Percentiles rank a stretch among this genome's conserved stretches.
These are phyloP conservation scores for Eulemur mongoz DNA, from an alignment of 2,797 vertebrate genomes.

Conservation along the genomic window DNA sequence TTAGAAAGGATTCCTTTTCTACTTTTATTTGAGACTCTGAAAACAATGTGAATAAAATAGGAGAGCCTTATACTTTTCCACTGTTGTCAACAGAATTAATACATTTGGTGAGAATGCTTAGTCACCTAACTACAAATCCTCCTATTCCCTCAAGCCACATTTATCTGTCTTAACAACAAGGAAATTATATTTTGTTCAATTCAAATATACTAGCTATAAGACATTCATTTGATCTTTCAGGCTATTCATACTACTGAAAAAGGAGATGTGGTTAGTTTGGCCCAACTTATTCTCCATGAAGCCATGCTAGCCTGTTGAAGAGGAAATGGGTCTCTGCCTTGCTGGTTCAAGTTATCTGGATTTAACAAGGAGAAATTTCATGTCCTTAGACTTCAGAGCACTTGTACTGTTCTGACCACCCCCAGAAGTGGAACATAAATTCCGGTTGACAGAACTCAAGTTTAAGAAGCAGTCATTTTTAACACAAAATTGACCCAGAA, in stretches of 20 bases:
- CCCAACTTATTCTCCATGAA: background rate
- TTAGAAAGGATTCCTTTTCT: slow-evolving; percentile 40
- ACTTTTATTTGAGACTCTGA: background rate
- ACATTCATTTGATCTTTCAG: background rate
- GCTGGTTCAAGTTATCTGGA: slow-evolving; percentile 18
- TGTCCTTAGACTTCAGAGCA: background rate
- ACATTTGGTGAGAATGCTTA: background rate
- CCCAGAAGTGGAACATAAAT: slow-evolving; percentile 22
- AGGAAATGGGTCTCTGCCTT: background rate
- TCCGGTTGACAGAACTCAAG: background rate
- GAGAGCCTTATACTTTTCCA: background rate
- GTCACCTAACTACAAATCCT: background rate
- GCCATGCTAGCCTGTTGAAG: background rate
- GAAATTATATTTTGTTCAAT: slow-evolving; percentile 10
- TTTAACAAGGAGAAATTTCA: slow-evolving; percentile 22
- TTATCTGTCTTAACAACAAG: background rate
- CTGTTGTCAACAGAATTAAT: background rate
- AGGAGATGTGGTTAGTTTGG: slow-evolving; percentile 22
- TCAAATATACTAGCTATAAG: background rate
- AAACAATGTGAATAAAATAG: slow-evolving; percentile 22
- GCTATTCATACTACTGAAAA: slow-evolving; percentile 24
- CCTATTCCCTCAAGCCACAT: background rate
- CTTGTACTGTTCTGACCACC: background rate
- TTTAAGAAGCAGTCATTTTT: slow-evolving; percentile 44
- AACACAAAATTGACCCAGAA: background rate